These are phyloP conservation scores for Xestia ashworthii DNA, from an alignment of 2,888 invertebrate species.

Conservation along the genomic window DNA sequence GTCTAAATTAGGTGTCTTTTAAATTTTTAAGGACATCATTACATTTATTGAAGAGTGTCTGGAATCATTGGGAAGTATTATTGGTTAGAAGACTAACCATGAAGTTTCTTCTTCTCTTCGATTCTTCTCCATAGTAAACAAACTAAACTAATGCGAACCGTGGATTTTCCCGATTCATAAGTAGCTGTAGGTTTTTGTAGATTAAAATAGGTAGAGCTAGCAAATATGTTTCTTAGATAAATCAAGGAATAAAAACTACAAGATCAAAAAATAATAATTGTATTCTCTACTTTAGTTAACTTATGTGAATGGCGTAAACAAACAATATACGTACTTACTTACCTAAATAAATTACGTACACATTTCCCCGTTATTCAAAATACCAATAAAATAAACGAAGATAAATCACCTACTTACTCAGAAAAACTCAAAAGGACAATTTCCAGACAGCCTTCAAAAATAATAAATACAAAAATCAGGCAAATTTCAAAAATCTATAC, in stretches of 20 bases:
- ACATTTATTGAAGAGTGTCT: background rate
- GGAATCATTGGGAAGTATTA: background rate
- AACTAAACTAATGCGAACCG: background rate
- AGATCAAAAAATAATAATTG: too few species aligned
- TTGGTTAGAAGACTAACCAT: background rate
- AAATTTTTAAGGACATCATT: background rate
- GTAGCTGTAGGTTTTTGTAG: background rate
- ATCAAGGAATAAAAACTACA: too few species aligned
- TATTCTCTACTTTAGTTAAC: background rate
- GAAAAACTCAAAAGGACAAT: conserved; percentile 12
- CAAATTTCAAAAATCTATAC: conserved; percentile 41
- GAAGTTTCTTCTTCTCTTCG: background rate
- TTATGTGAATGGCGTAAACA: background rate
- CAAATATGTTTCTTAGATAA: too few species aligned
- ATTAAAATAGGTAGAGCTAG: background rate
- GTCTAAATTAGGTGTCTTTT: background rate
- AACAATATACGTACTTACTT: too few species aligned
- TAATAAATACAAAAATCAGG: conserved; percentile 46
- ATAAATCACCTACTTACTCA: background rate
- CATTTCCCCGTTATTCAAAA: background rate
- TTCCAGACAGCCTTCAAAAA: conserved; percentile 18
- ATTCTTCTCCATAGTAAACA: background rate
- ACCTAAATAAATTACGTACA: background rate
- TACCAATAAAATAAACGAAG: conserved; percentile 13
- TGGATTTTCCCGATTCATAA: background rate